Conservation (phyloP, 1,140 invertebrate species). For the Gryllus bimaculatus region DNA sequence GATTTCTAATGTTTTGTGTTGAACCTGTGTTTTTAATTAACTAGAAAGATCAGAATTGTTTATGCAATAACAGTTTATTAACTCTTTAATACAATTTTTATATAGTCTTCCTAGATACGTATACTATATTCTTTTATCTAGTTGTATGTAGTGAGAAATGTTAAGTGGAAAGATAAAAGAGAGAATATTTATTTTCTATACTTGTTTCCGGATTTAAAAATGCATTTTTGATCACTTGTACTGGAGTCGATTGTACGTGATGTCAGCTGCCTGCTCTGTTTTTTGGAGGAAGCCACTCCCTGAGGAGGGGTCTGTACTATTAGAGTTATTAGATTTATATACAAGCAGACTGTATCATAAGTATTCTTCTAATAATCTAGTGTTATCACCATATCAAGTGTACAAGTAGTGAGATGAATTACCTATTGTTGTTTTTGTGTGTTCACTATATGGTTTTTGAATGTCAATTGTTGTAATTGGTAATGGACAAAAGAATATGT, state of each 20-base stretch:
- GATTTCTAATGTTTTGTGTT: not conserved
- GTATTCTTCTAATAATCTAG: not conserved
- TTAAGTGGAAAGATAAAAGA: not conserved
- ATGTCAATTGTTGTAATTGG: slow-evolving; percentile 12
- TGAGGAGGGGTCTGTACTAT: slow-evolving; percentile 8
- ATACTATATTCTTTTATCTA: not conserved
- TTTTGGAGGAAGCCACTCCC: slow-evolving; percentile 12
- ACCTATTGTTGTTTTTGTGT: slow-evolving; percentile 13
- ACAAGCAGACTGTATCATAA: slow-evolving; percentile 4
- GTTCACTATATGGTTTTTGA: slow-evolving; percentile 8
- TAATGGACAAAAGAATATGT: slow-evolving; percentile 12
- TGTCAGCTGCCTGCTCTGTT: slow-evolving; percentile 16
- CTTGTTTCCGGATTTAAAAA: slow-evolving; percentile 10
- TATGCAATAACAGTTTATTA: not conserved
- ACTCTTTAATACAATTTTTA: not conserved
- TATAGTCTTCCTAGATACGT: not conserved
- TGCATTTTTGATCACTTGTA: slow-evolving; percentile 16
- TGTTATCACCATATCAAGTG: not conserved
- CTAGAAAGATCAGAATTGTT: not conserved
- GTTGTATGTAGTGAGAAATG: not conserved
- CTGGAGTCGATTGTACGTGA: slow-evolving; percentile 10
- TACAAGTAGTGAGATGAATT: slow-evolving; percentile 1
- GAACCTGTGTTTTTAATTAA: not conserved
- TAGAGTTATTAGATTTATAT: slow-evolving; percentile 10
- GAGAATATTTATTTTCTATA: slow-evolving; percentile 16